Conservation (phyloP, 2,888 invertebrate genomes). For the Phyllotreta cruciferae region DNA sequence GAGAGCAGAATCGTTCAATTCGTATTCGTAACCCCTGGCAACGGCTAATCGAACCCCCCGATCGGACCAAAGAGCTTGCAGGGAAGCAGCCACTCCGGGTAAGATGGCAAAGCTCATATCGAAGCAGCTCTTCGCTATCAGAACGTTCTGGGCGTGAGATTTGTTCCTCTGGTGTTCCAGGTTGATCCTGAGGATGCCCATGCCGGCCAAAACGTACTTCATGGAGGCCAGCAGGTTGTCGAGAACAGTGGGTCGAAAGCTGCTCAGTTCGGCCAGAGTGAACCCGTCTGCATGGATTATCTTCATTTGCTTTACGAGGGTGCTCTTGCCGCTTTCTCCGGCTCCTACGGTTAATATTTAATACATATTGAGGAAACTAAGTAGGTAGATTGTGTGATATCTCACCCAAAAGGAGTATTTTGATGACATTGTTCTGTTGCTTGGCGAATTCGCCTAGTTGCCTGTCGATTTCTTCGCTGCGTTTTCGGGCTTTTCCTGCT, state of each 20-base stretch:
- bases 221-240: constrained; percentile 71
- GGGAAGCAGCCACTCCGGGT: constrained; percentile 62
- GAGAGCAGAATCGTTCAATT: constrained; percentile 71
- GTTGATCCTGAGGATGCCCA: constrained; percentile 70
- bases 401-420: constrained; percentile 68
- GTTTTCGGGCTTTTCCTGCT: constrained; percentile 65
- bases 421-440: constrained; percentile 68
- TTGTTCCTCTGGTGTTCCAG: constrained; percentile 68
- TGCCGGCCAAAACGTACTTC: constrained; percentile 72
- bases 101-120: constrained; percentile 65
- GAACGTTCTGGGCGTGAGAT: constrained; percentile 63
- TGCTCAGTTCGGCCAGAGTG: constrained; percentile 66
- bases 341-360: constrained; percentile 61
- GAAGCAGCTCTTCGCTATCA: constrained; percentile 63
- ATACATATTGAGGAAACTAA: background rate
- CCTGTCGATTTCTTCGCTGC: constrained; percentile 69
- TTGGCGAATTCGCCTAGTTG: constrained; percentile 66
- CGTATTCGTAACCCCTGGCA: constrained; percentile 71
- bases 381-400: background rate
- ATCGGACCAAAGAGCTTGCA: constrained; percentile 69
- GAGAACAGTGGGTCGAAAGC: constrained; percentile 69
- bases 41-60: constrained; percentile 69
- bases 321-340: constrained; percentile 73
- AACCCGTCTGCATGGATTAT: constrained; percentile 74
- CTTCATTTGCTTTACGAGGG: constrained; percentile 74